phyloP scores from a whole-genome alignment of 1,140 invertebrate species.

The Conus ventricosus region DNA sequence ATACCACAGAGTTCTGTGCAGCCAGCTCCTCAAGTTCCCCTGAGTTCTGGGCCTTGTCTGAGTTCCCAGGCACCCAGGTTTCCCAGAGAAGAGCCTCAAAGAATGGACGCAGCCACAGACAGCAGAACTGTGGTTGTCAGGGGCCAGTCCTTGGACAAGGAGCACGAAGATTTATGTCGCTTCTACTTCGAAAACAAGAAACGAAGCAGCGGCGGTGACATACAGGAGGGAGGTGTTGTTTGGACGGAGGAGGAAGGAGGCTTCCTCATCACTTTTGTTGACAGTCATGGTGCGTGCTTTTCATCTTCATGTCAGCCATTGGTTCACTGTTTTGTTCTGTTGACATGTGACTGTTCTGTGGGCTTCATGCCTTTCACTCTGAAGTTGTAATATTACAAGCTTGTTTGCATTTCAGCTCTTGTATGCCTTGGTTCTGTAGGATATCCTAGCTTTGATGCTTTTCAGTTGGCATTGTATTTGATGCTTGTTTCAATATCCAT shows the following conservation, averaged over 20 bases:
- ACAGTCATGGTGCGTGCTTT: constrained; percentile 13
- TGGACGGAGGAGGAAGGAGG: constrained; percentile 1
- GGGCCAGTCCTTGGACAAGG: neutral
- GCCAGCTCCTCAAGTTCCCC: neutral
- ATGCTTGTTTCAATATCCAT: no score
- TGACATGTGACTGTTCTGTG: no score
- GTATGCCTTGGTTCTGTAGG: no score
- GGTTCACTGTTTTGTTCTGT: no score
- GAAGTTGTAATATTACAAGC: no score
- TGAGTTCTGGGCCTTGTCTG: neutral
- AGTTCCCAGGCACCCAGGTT: neutral
- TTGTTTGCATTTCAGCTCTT: no score
- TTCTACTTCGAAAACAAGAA: constrained; percentile 31
- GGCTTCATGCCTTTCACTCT: no score
- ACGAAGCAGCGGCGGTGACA: constrained; percentile 17
- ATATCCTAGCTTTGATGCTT: no score
- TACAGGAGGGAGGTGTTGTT: neutral
- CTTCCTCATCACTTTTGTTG: constrained; percentile 30
- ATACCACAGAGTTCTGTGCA: neutral
- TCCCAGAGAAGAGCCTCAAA: neutral
- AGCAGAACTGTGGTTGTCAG: constrained; percentile 10
- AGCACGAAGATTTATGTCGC: neutral
- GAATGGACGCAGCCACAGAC: neutral
- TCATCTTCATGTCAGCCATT: neutral
- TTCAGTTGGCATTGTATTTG: no score